phyloP scores from a whole-genome alignment of 2,888 invertebrate genomes.

The Phaonia tiefii region DNA sequence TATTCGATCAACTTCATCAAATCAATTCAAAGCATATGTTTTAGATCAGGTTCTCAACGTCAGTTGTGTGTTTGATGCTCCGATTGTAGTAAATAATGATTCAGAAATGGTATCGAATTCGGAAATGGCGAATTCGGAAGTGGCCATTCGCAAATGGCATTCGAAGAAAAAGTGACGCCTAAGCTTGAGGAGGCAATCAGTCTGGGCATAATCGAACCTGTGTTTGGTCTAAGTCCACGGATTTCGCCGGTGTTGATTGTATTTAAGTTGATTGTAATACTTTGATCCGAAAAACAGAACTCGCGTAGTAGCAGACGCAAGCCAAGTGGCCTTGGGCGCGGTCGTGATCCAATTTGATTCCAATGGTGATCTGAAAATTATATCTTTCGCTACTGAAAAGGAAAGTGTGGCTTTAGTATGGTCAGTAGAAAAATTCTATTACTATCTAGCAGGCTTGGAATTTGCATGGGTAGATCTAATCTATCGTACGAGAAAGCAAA shows the following conservation, averaged over 20 bases:
- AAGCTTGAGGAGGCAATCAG: slow-evolving; percentile 55
- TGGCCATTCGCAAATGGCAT: slow-evolving; percentile 60
- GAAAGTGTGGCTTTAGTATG: slow-evolving; percentile 63
- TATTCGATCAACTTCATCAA: background rate
- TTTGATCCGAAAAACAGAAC: no score
- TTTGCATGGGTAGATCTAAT: slow-evolving; percentile 60
- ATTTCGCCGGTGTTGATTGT: slow-evolving; percentile 75
- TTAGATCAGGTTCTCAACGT: slow-evolving; percentile 16
- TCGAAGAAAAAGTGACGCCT: slow-evolving; percentile 65
- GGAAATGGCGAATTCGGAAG: slow-evolving; percentile 36
- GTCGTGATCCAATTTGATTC: slow-evolving; percentile 64
- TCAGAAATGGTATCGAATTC: slow-evolving; percentile 33
- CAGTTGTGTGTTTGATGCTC: slow-evolving; percentile 48
- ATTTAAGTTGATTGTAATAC: no score
- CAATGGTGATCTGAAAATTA: slow-evolving; percentile 47
- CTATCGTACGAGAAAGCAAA: slow-evolving; percentile 49
- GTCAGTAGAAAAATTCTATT: slow-evolving; percentile 64
- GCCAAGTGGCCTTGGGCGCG: slow-evolving; percentile 64
- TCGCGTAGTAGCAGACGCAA: slow-evolving; percentile 63
- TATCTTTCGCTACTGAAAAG: slow-evolving; percentile 65
- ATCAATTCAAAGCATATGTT: no score
- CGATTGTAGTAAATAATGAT: slow-evolving; percentile 17
- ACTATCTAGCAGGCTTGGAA: slow-evolving; percentile 62
- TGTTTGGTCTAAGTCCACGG: slow-evolving; percentile 73
- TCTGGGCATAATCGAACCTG: slow-evolving; percentile 73